Percentiles rank a stretch among this genome's conserved stretches.
phyloP scores from a whole-genome alignment of 2,888 invertebrate species.

The Drosophila dives region DNA sequence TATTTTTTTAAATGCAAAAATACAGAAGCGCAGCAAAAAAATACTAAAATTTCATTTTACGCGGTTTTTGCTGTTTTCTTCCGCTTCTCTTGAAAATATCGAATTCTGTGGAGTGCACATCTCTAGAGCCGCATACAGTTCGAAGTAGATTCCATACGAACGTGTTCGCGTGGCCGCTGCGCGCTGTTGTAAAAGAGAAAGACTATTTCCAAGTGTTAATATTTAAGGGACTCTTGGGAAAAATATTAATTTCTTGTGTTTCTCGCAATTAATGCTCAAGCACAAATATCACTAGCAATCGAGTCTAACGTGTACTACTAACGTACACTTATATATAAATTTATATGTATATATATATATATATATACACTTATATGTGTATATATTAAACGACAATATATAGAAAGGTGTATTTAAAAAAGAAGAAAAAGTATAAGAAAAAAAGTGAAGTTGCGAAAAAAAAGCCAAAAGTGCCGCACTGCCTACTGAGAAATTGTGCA shows the following conservation, averaged over 20 bases:
- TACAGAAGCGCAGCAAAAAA: conserved; percentile 1
- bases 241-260: conserved; percentile 44
- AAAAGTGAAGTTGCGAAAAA: conserved; percentile 58
- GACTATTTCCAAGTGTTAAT: conserved; percentile 73
- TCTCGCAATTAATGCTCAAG: conserved; percentile 37
- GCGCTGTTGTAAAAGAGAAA: conserved; percentile 63
- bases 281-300: conserved; percentile 31
- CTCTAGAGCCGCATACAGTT: conserved; percentile 58
- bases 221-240: conserved; percentile 68
- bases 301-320: conserved; percentile 20
- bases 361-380: conserved; percentile 15
- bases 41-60: conserved; percentile 12
- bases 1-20: conserved; percentile 27
- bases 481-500: conserved; percentile 66
- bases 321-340: conserved; percentile 17
- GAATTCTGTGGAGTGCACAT: conserved; percentile 28
- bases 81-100: conserved; percentile 31
- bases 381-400: conserved; percentile 32
- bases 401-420: conserved; percentile 36
- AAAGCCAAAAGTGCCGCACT: conserved; percentile 71
- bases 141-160: conserved; percentile 57
- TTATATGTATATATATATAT: conserved; percentile 17
- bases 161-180: conserved; percentile 71
- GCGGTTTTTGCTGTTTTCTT: conserved; percentile 3
- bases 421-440: conserved; percentile 25